Evolutionary conservation across 2,113 vertebrate genomes (phyloP).

Genomic region (Alouatta palliata): DNA sequence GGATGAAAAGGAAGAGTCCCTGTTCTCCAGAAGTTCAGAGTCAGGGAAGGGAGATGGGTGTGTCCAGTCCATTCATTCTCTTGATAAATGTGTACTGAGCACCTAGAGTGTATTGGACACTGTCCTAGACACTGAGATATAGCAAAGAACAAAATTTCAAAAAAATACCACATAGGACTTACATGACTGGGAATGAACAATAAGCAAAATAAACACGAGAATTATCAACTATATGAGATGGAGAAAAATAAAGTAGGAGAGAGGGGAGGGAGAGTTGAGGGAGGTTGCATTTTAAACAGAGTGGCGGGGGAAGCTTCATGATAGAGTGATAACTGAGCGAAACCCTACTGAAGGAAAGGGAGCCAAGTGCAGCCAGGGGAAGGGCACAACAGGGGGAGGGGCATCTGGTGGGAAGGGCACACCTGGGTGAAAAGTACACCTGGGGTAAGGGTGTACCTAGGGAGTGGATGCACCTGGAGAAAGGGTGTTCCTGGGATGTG

Average conservation of each 20-base stretch:
- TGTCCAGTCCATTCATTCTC: not conserved
- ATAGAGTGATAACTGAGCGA: not conserved
- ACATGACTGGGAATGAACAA: not conserved
- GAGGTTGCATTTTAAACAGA: not conserved
- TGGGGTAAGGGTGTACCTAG: not conserved
- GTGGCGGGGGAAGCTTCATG: not conserved
- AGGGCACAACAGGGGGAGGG: not conserved
- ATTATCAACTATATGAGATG: not conserved
- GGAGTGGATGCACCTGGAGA: not conserved
- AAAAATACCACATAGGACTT: not conserved
- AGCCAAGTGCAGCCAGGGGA: not conserved
- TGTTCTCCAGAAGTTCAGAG: not conserved
- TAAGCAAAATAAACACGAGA: not conserved
- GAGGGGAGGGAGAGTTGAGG: not conserved
- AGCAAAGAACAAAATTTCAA: not conserved
- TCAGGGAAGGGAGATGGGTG: not conserved
- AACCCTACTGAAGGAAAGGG: not conserved
- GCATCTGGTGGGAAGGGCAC: no score
- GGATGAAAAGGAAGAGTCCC: not conserved
- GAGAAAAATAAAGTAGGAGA: not conserved
- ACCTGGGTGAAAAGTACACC: not conserved
- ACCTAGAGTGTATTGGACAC: not conserved
- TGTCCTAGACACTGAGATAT: not conserved
- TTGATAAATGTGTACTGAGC: not conserved
- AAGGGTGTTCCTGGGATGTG: not conserved